A percentile compares a stretch with the other conserved stretches of the same genome.
Conservation (phyloP, 2,888 invertebrate genomes). For the Dryomyza anilis region DNA sequence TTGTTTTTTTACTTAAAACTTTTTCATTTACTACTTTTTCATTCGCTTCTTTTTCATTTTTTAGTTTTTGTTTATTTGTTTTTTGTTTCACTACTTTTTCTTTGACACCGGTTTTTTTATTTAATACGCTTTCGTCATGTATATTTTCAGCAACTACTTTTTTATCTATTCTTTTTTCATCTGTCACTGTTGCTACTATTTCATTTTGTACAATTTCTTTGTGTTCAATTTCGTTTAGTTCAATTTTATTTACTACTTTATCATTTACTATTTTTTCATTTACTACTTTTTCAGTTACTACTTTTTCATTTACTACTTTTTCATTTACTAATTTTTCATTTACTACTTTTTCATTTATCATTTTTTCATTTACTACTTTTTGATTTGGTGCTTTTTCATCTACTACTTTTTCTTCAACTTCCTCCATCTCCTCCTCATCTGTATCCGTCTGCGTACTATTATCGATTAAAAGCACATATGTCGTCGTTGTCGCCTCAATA, state of each 20-base stretch:
- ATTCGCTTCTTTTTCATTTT: not conserved
- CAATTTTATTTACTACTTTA: not conserved
- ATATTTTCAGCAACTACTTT: not conserved
- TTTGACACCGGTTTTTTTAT: constrained; percentile 40
- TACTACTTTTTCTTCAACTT: not conserved
- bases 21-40: not conserved
- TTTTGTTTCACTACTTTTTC: constrained; percentile 9
- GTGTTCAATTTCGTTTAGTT: too few species aligned
- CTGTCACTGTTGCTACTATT: not conserved
- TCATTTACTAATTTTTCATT: constrained; percentile 1
- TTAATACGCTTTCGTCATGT: constrained; percentile 52
- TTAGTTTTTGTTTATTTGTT: not conserved
- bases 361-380: not conserved
- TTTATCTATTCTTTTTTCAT: not conserved
- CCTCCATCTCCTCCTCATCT: constrained; percentile 13
- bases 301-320: not conserved
- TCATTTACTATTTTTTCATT: not conserved
- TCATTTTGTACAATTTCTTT: too few species aligned
- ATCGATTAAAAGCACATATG: constrained; percentile 41
- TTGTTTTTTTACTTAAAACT: too few species aligned
- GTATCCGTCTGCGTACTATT: constrained; percentile 47
- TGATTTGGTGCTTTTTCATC: not conserved
- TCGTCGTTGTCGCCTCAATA: not conserved
- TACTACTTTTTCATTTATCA: not conserved
- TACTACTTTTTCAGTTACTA: not conserved